Base-by-base conservation (phyloP, 2,113 vertebrate genomes). In the Phaethon lepturus region DNA sequence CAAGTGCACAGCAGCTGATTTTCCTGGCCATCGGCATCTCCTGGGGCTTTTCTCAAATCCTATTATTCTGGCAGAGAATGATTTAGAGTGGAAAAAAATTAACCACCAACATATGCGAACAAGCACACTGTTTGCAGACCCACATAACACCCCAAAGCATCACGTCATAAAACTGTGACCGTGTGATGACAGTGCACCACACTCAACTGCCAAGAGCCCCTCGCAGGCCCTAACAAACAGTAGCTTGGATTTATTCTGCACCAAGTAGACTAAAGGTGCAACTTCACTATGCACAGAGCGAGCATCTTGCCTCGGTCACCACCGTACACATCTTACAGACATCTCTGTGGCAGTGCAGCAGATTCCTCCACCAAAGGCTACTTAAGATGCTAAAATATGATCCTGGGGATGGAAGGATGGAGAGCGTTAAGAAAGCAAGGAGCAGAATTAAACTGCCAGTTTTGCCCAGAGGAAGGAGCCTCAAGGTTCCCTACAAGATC, bases 241-340 rank as follows among this genome's bases (percentile, higher is more conserved):
- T 10, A 53, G 5, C 26, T 38, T 67, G 49, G n/a, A 56, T 59
- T 93, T 85, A 40, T 49, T 58, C 38, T 28, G 13, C 9, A 11
- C 40, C 64, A 40, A 55, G 44, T 2, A 77, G 33, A 44, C 26
- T 68, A 31, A 47, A 83, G 67, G 66, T 50, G 33, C 24, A 75
- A 55, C 49, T 73, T 82, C 9, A 38, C 59, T 24, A 15, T 2
- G 5, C 58, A 24, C 17, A 71, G 58, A 29, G 45, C 0, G 2
- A 47, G 35, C n/a, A 63, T 56, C 75, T 45, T 9, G 33, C 20
- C 42, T 45, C 73, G 10, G 81, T 20, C 50, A n/a, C 55, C 55
- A 52, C 44, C 22, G 1, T 4, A 40, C 31, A 16, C 17, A 13
- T 3, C 62, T 8, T 1, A 33, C 0, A 9, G 29, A 81, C 26